Base-by-base conservation (phyloP, 2,888 invertebrate genomes). In the Campoplex capitator region DNA sequence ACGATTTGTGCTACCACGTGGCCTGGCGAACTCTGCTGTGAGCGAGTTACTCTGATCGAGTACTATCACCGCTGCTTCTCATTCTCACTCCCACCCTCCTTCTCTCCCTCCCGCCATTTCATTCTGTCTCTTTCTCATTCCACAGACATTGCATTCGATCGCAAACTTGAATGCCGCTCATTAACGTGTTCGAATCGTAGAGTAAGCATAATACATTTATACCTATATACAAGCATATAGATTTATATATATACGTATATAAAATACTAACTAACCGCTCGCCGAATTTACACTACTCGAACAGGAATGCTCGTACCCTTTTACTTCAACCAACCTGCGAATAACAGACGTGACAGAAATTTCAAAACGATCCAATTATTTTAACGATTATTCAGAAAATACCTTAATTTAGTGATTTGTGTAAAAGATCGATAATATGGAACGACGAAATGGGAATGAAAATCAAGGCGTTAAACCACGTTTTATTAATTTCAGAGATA, bases 1-100 rank as follows among this genome's bases (percentile, higher is more conserved):
- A 89, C 90, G 89, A 81, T 88, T 89, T 73, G 48, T 67, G 70
- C 81, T 81, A 74, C 82, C 78, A 78, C 70, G 76, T 80, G 58
- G 85, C 82, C 80, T 77, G 78, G 62, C 58, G 76, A 83, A 85
- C 83, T 62, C 62, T 58, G 38, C 62, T 58, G 38, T 67, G 71
- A 45, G 70, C 80, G 85, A 84, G 88, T 84, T 86, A 77, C 82
- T 73, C 87, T 42, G 80, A 76, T 62, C 85, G 71, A 82, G 54
- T 73, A 65, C 79, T 83, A 23, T 74, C 38, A 7, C 51, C 13
- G 13, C 70, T 48, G 67, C 65, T 74, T 71, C 58, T 74, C 77
- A 32, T 32, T 68, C 79, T 68, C 42, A 54, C 79, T 73, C 74
- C 35, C 58, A 65, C 65, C 16, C 79, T 79, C 65, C n/a, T 56